Evolutionary conservation across 2,888 invertebrate genomes (phyloP), one percentile per base, ranked within the genome.

Genomic region (Ochropleura plecta): DNA sequence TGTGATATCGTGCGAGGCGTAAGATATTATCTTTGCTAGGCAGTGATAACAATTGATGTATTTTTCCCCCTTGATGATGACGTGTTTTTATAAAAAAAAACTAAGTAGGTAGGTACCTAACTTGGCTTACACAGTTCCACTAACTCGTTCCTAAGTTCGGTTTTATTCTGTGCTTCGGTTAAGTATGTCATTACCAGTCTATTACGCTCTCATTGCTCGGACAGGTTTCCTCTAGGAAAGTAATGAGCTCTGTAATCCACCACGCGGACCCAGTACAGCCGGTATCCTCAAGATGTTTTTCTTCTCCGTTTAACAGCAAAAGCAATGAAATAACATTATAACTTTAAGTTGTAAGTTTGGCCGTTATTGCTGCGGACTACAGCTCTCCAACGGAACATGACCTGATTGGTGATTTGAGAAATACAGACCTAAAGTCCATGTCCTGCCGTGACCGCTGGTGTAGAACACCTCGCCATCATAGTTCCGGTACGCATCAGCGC

Each of bases 381-480:
- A n/a, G n/a, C 20, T 44, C 42, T 9, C 16, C 44, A 18, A 60
- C 18, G n/a, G 7, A 18, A 66, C 14, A 44, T 12, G 14, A n/a
- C 14, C 14, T 16, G 9, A 30, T 71, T 51, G 7, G n/a, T 42
- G 14, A 8, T 30, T 16, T 5, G 9, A 44, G 10, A 30, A 14
- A 66, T 73, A 79, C 82, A 73, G n/a, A 83, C 83, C 80, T 5
- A 2, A 53, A n/a, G 95, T 95, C 96, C 96, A 96, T 0, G 92
- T 91, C 16, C 92, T 89, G 18, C 96, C 96, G 76, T 91, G 94
- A 14, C 96, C 96, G 74, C 95, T 95, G 46, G 96, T 92, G 71
- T 91, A 81, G 3, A 93, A 80, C 0, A 86, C 72, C 55, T 89
- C 82, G 0, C 78, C 86, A 4, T 88, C 87, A 81, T 95, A 96